phyloP scores from a whole-genome alignment of 1,140 invertebrate species.

The Drosophila tani region DNA sequence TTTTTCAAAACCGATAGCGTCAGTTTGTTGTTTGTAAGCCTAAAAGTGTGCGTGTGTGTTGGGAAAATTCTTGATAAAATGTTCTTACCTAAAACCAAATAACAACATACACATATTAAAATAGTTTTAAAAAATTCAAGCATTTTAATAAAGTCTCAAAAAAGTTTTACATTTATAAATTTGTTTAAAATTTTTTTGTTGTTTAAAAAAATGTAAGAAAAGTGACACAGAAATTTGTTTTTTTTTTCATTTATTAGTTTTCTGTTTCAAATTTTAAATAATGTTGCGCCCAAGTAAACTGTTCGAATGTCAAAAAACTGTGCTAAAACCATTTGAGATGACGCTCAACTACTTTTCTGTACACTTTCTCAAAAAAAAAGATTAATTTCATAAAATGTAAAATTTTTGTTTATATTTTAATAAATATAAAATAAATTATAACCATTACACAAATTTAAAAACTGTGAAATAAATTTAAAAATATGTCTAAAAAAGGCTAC shows the following conservation, averaged over 20 bases:
- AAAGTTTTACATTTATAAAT: background rate
- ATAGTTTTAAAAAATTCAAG: background rate
- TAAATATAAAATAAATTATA: too few relatives aligned
- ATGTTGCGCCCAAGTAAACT: slow-evolving; percentile 18
- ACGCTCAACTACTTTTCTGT: too few relatives aligned
- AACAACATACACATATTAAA: background rate
- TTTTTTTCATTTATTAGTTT: background rate
- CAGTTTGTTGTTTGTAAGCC: background rate
- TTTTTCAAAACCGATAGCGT: background rate
- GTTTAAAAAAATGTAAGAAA: too few relatives aligned
- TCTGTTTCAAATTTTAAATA: background rate
- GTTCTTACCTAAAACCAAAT: background rate
- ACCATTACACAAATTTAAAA: too few relatives aligned
- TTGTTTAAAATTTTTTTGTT: too few relatives aligned
- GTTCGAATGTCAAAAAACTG: slow-evolving; percentile 20
- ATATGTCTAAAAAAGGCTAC: too few relatives aligned
- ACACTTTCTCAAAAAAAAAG: too few relatives aligned
- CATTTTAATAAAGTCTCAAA: background rate
- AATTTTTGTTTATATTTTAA: too few relatives aligned
- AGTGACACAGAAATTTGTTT: too few relatives aligned
- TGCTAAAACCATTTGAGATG: slow-evolving; percentile 25
- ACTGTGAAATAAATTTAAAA: too few relatives aligned
- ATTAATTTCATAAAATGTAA: too few relatives aligned
- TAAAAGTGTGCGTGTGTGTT: slow-evolving; percentile 3
- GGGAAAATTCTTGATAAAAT: slow-evolving; percentile 2